phyloP scores from a whole-genome alignment of 2,888 invertebrate species.

The Ellobium chinense region DNA sequence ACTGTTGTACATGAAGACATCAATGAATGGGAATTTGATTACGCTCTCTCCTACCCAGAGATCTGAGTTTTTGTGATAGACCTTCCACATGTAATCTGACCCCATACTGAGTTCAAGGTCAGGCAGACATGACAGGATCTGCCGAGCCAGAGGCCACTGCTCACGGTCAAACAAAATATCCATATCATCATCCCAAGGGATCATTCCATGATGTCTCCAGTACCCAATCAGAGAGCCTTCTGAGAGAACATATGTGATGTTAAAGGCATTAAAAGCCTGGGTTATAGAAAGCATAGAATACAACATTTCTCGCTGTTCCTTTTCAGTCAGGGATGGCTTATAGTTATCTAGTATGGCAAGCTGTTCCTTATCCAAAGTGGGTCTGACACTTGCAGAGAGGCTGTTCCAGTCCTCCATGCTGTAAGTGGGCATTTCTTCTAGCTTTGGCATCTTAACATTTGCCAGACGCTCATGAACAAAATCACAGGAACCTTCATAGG shows the following conservation, averaged over 20 bases:
- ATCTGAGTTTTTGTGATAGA: slow-evolving; percentile 39
- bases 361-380: slow-evolving; percentile 5
- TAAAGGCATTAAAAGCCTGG: slow-evolving; percentile 45
- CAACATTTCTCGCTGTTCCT: slow-evolving; percentile 44
- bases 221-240: slow-evolving; percentile 47
- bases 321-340: slow-evolving; percentile 39
- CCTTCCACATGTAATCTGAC: slow-evolving; percentile 52
- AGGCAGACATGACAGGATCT: slow-evolving; percentile 48
- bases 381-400: background rate
- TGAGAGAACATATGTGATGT: slow-evolving; percentile 44
- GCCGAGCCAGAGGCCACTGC: slow-evolving; percentile 42
- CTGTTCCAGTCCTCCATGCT: slow-evolving; percentile 25
- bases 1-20: slow-evolving; percentile 45
- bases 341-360: slow-evolving; percentile 36
- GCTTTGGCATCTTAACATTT: slow-evolving; percentile 34
- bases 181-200: slow-evolving; percentile 49
- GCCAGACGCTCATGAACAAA: slow-evolving; percentile 27
- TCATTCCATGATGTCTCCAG: slow-evolving; percentile 49
- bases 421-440: slow-evolving; percentile 37
- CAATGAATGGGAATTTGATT: slow-evolving; percentile 49
- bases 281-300: slow-evolving; percentile 34
- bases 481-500: slow-evolving; percentile 43
- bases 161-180: slow-evolving; percentile 43
- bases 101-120: slow-evolving; percentile 46
- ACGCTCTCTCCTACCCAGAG: slow-evolving; percentile 40